phyloP scores from a whole-genome alignment of 2,888 invertebrate genomes.

The Hirtodrosophila confusa region DNA sequence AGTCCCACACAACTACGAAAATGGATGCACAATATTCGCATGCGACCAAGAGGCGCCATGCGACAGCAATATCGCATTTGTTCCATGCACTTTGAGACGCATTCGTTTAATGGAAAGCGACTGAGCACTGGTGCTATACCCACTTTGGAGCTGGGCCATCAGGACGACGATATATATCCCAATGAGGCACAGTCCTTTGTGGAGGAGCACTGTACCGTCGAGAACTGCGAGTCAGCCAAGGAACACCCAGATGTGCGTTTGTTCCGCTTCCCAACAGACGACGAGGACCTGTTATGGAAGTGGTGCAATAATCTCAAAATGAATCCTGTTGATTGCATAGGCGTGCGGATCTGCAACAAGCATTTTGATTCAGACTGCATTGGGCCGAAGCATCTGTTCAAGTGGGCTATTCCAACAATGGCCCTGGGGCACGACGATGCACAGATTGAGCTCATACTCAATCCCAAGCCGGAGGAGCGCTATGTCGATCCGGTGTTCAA shows the following conservation, averaged over 20 bases:
- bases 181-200: constrained; percentile 78
- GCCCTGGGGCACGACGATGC: constrained; percentile 74
- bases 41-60: constrained; percentile 68
- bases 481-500: constrained; percentile 73
- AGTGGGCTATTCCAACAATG: constrained; percentile 79
- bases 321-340: constrained; percentile 76
- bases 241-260: constrained; percentile 76
- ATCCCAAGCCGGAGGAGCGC: constrained; percentile 76
- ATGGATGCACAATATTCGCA: constrained; percentile 79
- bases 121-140: constrained; percentile 80
- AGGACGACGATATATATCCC: constrained; percentile 74
- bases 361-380: constrained; percentile 78
- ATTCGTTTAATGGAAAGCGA: constrained; percentile 78
- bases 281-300: constrained; percentile 79
- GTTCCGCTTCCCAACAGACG: constrained; percentile 78
- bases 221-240: constrained; percentile 69
- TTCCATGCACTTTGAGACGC: constrained; percentile 78
- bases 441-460: constrained; percentile 69
- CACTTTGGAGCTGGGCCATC: constrained; percentile 75
- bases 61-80: constrained; percentile 76
- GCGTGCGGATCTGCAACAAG: constrained; percentile 80
- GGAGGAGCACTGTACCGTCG: constrained; percentile 73
- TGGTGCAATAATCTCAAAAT: constrained; percentile 82
- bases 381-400: constrained; percentile 76
- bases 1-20: constrained; percentile 72